A percentile compares a stretch with the other conserved stretches of the same genome.
Evolutionary conservation across 1,140 invertebrate genomes (phyloP).

Genomic region (Papilio helenus): DNA sequence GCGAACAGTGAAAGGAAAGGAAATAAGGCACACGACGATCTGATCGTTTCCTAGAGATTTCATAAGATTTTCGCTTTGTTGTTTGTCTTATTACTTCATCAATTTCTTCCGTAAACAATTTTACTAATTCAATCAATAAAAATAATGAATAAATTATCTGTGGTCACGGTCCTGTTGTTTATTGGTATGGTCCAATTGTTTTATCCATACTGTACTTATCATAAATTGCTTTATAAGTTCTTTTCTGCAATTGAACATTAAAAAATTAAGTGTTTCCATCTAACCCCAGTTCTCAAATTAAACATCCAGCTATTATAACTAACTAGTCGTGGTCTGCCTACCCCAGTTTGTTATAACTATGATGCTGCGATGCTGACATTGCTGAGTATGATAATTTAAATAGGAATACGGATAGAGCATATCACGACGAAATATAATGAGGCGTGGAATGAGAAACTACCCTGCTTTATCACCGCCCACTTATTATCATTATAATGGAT

Average conservation of each 20-base stretch:
- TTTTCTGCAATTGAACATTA: not conserved
- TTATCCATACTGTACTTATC: not conserved
- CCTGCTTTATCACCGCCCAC: conserved; percentile 45
- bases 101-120: conserved; percentile 49
- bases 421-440: conserved; percentile 47
- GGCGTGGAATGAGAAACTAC: conserved; percentile 50
- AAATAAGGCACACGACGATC: conserved; percentile 48
- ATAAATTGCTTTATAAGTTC: not conserved
- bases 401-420: conserved; percentile 39
- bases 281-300: too few species aligned
- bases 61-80: conserved; percentile 46
- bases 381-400: conserved; percentile 45
- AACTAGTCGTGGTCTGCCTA: too few species aligned
- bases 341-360: not conserved
- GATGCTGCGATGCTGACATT: not conserved
- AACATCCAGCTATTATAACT: too few species aligned
- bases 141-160: conserved; percentile 29
- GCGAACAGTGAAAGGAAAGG: conserved; percentile 60
- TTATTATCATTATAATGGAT: conserved; percentile 29
- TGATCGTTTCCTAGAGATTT: conserved; percentile 63
- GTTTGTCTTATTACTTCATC: conserved; percentile 55
- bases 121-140: conserved; percentile 33
- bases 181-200: too few species aligned
- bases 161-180: not conserved
- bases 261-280: not conserved